Percentiles rank a stretch among this genome's conserved stretches.
Evolutionary conservation across 2,113 vertebrate species (phyloP).

Genomic region (Colossoma macropomum): DNA sequence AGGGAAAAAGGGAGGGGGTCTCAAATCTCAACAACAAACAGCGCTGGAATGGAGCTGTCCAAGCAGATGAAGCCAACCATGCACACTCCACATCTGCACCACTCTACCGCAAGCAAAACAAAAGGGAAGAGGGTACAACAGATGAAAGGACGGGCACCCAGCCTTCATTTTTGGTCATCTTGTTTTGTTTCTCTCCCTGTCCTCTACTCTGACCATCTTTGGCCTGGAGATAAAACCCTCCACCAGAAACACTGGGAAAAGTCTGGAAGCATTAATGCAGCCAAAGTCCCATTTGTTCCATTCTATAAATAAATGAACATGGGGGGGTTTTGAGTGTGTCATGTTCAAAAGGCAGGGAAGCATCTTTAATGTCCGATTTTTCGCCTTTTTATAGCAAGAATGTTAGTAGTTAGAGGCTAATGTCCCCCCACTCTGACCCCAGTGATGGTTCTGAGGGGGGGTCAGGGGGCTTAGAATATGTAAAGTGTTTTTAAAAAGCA

Average conservation of each 20-base stretch:
- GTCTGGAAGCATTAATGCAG: conserved; percentile 30
- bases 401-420: not conserved
- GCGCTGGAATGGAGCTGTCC: conserved; percentile 16
- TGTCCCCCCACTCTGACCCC: not conserved
- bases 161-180: not conserved
- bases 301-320: conserved; percentile 16
- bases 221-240: conserved; percentile 10
- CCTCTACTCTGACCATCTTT: not conserved
- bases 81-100: conserved; percentile 8
- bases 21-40: conserved; percentile 40
- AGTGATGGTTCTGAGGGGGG: not conserved
- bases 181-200: not conserved
- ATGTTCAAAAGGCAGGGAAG: not conserved
- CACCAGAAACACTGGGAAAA: conserved; percentile 2
- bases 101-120: not conserved
- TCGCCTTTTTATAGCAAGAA: not conserved
- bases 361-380: not conserved
- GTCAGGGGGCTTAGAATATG: not conserved
- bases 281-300: conserved; percentile 28
- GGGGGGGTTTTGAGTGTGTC: not conserved
- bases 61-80: conserved; percentile 21
- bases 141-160: conserved; percentile 10
- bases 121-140: not conserved
- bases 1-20: not conserved
- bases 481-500: too few relatives aligned